These are phyloP conservation scores for Leptopilina myrica DNA, from an alignment of 2,888 invertebrate genomes.

Conservation along the genomic window DNA sequence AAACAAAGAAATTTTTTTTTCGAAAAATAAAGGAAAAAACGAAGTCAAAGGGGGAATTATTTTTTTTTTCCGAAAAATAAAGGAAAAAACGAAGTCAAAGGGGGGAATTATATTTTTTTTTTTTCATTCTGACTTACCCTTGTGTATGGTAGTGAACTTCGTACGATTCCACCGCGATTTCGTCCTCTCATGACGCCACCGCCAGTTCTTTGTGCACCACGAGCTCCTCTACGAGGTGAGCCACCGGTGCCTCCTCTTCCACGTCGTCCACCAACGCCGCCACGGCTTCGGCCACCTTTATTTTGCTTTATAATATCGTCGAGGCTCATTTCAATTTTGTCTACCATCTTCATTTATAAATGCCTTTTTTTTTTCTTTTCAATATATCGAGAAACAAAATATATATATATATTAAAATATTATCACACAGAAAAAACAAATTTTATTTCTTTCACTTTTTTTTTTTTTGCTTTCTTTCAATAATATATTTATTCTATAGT, in stretches of 20 bases:
- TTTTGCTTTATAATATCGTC: constrained; percentile 97
- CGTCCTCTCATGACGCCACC: constrained; percentile 84
- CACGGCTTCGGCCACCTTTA: constrained; percentile 82
- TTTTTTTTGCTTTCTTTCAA: background rate
- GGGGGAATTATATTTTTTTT: no score
- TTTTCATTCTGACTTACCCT: constrained; percentile 79
- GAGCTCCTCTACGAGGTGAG: constrained; percentile 78
- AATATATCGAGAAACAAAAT: no score
- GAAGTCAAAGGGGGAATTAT: background rate
- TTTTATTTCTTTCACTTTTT: background rate
- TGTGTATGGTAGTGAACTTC: constrained; percentile 80
- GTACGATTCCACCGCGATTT: constrained; percentile 84
- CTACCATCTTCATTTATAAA: constrained; percentile 84
- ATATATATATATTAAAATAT: no score
- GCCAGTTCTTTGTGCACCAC: constrained; percentile 80
- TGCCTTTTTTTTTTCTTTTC: background rate
- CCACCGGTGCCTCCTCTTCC: constrained; percentile 78
- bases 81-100: background rate
- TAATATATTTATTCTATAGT: no score
- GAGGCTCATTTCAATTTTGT: constrained; percentile 97
- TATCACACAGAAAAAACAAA: constrained; percentile 1
- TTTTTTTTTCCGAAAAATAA: no score
- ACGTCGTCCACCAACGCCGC: constrained; percentile 79
- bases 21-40: no score
- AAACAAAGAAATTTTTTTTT: no score